Evolutionary conservation across 2,888 invertebrate species (phyloP), one percentile per base, ranked within the genome.

Genomic region (Nineta flava): DNA sequence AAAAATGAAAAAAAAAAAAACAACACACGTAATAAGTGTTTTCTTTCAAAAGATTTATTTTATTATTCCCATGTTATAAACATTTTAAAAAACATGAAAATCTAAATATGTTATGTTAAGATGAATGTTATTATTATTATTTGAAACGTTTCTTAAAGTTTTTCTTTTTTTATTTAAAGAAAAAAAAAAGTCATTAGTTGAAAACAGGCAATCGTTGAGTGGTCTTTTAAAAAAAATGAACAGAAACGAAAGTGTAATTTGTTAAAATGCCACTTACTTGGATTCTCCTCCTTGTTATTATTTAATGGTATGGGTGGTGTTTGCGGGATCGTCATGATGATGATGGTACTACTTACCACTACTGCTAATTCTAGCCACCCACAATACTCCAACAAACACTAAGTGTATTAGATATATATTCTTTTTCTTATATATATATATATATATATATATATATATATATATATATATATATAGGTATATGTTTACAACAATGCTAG

Each of bases 161-260:
- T 38, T 38, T 38, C 12, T 38, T 38, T 38, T 38, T 15, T 38
- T 38, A 26, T 26, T 26, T 26, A 26, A 26, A 26, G 26, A 5
- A 12, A 38, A 15, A 38, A 35, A n/a, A 38, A 38, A 38, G 38
- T 38, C 38, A 38, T 38, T 38, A 38, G 38, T 38, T 38, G 38
- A 13, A 38, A 38, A 38, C 38, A 38, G 38, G 38, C 38, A 38
- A 38, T 57, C 57, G 59, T 59, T 61, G 59, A 59, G 59, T 58
- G 58, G 60, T 59, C 57, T 61, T 61, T 58, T 59, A 61, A 63
- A 64, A 61, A 62, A 62, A 64, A 62, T 60, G 61, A 62, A 64
- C 64, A 62, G 63, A 62, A 62, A 61, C 60, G 63, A 61, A 61
- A 63, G 64, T 62, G 64, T 66, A 66, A 67, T 67, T 67, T 64